Percentiles rank a stretch among this genome's conserved stretches.
Evolutionary conservation across 2,888 invertebrate genomes (phyloP).

Genomic region (Harpalus rufipes): DNA sequence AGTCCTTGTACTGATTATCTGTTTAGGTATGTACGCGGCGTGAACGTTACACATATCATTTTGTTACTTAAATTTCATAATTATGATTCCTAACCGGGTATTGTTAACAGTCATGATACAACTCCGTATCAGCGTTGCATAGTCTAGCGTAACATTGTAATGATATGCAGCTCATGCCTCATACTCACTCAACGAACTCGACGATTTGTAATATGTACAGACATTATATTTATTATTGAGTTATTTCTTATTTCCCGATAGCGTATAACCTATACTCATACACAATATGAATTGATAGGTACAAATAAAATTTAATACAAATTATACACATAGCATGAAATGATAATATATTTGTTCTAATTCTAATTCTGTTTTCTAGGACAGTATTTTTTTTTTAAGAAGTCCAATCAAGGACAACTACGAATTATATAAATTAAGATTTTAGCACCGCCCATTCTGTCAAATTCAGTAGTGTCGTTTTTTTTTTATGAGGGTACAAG

Average conservation of each 20-base stretch:
- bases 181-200: not conserved
- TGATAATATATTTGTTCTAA: too few relatives aligned
- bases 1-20: constrained; percentile 50
- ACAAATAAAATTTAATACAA: too few relatives aligned
- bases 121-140: constrained; percentile 45
- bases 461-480: too few relatives aligned
- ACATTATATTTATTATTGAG: not conserved
- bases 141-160: constrained; percentile 32
- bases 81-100: constrained; percentile 46
- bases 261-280: not conserved
- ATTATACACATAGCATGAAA: too few relatives aligned
- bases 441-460: too few relatives aligned
- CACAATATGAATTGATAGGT: not conserved
- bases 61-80: constrained; percentile 53
- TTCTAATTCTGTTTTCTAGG: too few relatives aligned
- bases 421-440: too few relatives aligned
- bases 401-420: too few relatives aligned
- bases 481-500: too few relatives aligned
- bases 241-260: too few relatives aligned
- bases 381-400: too few relatives aligned
- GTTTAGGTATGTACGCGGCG: constrained; percentile 30
- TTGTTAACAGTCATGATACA: constrained; percentile 46
- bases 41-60: constrained; percentile 42
- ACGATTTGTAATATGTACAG: not conserved
- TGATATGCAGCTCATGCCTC: constrained; percentile 18